These are phyloP conservation scores for Rhingia campestris DNA, from an alignment of 2,888 invertebrate species.

Conservation along the genomic window DNA sequence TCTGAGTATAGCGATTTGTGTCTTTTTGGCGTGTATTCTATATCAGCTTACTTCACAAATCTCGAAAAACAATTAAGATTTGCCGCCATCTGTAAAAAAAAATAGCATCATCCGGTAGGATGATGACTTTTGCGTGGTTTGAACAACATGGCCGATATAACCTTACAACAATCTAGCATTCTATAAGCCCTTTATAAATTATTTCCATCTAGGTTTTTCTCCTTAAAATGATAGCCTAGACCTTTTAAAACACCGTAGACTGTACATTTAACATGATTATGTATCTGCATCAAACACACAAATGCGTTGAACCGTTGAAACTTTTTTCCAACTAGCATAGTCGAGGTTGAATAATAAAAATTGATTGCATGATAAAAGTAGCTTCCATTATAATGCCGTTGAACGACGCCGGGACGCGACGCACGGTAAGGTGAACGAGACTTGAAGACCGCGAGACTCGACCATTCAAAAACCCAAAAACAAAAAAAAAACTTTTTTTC, in stretches of 20 bases:
- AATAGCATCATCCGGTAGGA: too few species aligned
- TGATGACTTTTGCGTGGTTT: too few species aligned
- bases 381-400: conserved; percentile 43
- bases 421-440: conserved; percentile 10
- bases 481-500: neutral
- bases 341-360: conserved; percentile 68
- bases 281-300: conserved; percentile 23
- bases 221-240: neutral
- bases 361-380: conserved; percentile 71
- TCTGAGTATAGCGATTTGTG: too few species aligned
- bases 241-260: conserved; percentile 10
- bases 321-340: conserved; percentile 39
- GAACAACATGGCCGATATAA: too few species aligned
- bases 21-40: too few species aligned
- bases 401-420: neutral
- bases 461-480: conserved; percentile 30
- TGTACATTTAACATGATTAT: conserved; percentile 22
- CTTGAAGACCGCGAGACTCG: conserved; percentile 53
- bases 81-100: too few species aligned
- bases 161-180: too few species aligned
- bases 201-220: neutral
- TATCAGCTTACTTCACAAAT: too few species aligned
- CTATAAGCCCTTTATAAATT: neutral
- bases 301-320: conserved; percentile 64
- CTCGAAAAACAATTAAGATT: too few species aligned